Base-by-base conservation (phyloP, 2,888 invertebrate species). In the Coelopa pilipes region DNA sequence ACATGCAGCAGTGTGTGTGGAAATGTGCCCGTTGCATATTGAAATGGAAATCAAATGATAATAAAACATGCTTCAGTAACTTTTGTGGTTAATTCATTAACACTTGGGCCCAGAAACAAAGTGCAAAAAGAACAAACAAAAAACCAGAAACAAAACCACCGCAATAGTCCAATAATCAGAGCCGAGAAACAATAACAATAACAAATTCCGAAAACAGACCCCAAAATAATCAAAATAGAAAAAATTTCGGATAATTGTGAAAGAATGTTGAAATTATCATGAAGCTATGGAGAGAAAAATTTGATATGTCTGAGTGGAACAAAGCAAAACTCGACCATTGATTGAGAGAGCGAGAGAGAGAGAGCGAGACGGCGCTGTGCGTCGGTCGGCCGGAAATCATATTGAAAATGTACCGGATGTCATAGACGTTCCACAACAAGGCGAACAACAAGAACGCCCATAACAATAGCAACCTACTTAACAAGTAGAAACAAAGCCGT, bases 351-450 rank as follows among this genome's bases (percentile, higher is more conserved):
- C 13, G 21, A 57, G 21, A 15, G n/a, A 57, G 21, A 57, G 21
- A 57, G 5, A 57, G 7, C 57, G 21, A 57, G 11, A n/a, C 1
- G 17, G 57, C 24, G 47, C 45, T 46, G 65, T 46, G 45, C 11
- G 34, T 60, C 50, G 57, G 47, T 57, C 62, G 60, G 66, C 76
- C 76, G 76, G 76, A 76, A 76, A 72, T 74, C 72, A 72, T 72
- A 72, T 76, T 72, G 70, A 74, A 74, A 69, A 73, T 72, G 60
- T 76, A 50, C 76, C 76, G 76, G 76, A 76, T 70, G 76, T 53
- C 69, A 74, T 69, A 70, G 74, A 70, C 60, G 66, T 69, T 49
- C 55, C 50, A 73, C 60, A 62, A 62, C 62, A 69, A 45, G n/a
- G n/a, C n/a, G n/a, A 59, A 21, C 21, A 59, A 21, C 21, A 59